Conservation (phyloP, 2,797 vertebrate genomes). For the Phalanger gymnotis region DNA sequence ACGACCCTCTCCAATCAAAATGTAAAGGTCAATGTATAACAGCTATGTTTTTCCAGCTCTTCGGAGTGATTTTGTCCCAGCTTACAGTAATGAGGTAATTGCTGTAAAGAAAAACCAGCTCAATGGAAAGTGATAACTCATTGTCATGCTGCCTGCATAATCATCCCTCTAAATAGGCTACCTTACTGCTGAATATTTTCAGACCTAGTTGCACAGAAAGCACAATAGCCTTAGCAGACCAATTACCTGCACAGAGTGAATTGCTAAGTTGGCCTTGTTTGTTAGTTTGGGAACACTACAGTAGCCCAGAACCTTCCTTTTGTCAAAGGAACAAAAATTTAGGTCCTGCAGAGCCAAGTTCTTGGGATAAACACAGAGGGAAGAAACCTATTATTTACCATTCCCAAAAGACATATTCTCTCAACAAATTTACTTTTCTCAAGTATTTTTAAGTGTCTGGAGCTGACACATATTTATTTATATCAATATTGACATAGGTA, state of each 20-base stretch:
- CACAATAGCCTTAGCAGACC: neutral
- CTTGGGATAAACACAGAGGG: neutral
- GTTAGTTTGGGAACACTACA: neutral
- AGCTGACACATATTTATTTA: neutral
- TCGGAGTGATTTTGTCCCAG: neutral
- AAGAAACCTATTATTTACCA: neutral
- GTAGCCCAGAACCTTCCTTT: neutral
- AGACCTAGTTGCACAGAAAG: neutral
- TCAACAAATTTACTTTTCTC: neutral
- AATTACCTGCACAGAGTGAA: neutral
- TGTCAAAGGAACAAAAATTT: neutral
- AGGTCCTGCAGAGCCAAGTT: neutral
- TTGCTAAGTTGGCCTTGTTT: neutral
- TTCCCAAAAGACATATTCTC: neutral
- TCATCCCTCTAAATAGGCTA: neutral
- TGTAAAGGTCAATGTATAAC: neutral
- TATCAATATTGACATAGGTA: neutral
- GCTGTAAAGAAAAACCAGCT: neutral
- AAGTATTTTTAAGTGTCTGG: neutral
- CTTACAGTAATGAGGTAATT: neutral
- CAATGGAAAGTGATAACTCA: conserved; percentile 19
- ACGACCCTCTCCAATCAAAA: neutral
- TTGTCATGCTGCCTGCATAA: neutral
- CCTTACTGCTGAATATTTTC: neutral
- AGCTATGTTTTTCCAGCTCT: neutral